Evolutionary conservation across 2,113 vertebrate species (phyloP).

Genomic region (Clinocottus analis): DNA sequence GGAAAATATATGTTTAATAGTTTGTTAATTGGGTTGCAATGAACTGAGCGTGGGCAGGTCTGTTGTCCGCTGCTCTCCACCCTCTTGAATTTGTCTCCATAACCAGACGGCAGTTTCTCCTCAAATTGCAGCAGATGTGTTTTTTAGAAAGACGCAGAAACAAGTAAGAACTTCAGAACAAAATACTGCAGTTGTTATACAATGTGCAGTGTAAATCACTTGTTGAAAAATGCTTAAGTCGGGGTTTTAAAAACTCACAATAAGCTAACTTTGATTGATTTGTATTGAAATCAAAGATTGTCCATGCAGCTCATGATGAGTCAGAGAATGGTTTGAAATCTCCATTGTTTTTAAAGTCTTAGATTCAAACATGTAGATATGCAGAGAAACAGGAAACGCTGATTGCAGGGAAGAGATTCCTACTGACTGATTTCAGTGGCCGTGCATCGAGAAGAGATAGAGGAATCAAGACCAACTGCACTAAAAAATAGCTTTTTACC

Average conservation of each 20-base stretch:
- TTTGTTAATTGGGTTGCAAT: background rate
- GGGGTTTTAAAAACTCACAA: background rate
- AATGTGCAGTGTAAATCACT: background rate
- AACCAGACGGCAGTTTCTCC: background rate
- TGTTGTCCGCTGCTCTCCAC: background rate
- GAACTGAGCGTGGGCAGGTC: background rate
- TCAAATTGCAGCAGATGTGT: background rate
- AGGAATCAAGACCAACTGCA: conserved; percentile 7
- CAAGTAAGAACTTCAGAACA: background rate
- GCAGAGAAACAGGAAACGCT: background rate
- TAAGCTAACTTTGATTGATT: conserved; percentile 37
- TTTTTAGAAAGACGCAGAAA: background rate
- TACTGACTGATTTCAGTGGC: background rate
- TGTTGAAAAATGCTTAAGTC: background rate
- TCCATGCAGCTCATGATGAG: conserved; percentile 47
- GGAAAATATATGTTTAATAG: background rate
- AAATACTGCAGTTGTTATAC: background rate
- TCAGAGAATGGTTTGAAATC: background rate
- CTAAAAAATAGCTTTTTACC: conserved; percentile 10
- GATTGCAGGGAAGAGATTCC: background rate
- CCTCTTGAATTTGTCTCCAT: background rate
- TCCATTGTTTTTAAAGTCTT: background rate
- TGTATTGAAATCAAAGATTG: conserved; percentile 60
- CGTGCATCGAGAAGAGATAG: background rate
- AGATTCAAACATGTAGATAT: background rate